Evolutionary conservation across 2,113 vertebrate species (phyloP).

Genomic region (Mustela lutreola): DNA sequence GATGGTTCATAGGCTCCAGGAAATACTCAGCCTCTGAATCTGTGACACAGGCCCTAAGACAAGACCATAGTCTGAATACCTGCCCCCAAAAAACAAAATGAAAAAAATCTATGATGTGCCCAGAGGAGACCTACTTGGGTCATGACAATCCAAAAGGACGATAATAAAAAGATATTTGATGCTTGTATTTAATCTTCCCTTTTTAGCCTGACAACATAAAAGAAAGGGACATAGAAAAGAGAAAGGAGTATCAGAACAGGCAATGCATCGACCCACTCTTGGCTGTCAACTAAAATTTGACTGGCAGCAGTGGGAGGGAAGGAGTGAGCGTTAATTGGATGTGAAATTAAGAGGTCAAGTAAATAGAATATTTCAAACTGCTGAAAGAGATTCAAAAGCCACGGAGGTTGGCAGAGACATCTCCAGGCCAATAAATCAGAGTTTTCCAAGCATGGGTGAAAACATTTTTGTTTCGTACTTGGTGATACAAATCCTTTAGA

Average conservation of each 20-base stretch:
- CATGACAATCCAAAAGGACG: background rate
- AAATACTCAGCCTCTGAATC: background rate
- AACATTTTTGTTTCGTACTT: background rate
- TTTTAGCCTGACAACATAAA: background rate
- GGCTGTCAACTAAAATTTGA: background rate
- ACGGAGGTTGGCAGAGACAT: background rate
- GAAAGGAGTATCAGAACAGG: background rate
- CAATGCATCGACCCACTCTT: background rate
- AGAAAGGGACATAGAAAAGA: background rate
- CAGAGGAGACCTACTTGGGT: background rate
- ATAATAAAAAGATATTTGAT: background rate
- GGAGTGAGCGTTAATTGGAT: background rate
- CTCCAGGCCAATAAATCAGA: background rate
- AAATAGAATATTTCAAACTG: background rate
- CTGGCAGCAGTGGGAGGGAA: background rate
- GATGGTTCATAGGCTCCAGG: background rate
- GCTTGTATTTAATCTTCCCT: background rate
- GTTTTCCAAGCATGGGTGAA: background rate
- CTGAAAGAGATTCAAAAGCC: background rate
- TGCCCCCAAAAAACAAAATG: background rate
- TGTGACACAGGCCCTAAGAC: background rate
- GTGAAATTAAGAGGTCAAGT: background rate
- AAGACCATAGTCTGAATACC: background rate
- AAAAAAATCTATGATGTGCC: background rate
- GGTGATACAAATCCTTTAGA: background rate